Base-by-base conservation (phyloP, 2,113 vertebrate species). In the Rissa tridactyla region DNA sequence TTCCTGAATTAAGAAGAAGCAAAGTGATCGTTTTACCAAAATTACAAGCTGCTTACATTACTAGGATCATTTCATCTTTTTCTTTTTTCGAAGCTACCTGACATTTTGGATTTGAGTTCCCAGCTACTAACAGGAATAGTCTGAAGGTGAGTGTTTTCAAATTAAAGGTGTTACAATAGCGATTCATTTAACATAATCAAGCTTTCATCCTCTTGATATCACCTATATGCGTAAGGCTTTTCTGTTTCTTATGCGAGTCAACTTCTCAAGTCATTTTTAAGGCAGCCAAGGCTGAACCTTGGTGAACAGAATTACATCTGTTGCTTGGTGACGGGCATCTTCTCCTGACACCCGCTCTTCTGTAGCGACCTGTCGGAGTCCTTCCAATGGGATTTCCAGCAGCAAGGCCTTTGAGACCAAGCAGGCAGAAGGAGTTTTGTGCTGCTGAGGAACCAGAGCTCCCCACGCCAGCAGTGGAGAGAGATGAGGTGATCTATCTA, bases 1-100 rank as follows among this genome's bases (percentile, higher is more conserved):
- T 91, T 99, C 99, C 99, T 99, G 82, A 22, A 71, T 46, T 5
- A 23, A 65, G 52, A n/a, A 75, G 1, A 5, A 92, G 38, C 79
- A 72, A 71, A 94, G n/a, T 0, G 0, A 82, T 30, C 13, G 9
- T 40, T 73, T 58, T 5, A 46, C 7, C 66, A 46, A 30, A 82
- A 26, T 6, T 8, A 77, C 21, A 18, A 36, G 23, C 16, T 5
- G 34, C 7, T 2, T 8, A 10, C 69, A 19, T 5, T 34, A 13
- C 51, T 42, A 15, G 18, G 11, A 60, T 26, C 21, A 22, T 17
- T 66, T 64, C 1, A n/a, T 6, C 5, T 22, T 17, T 21, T 13
- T 3, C 4, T 30, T 49, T 55, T 52, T 46, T 10, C 29, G 2
- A 20, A 92, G 5, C n/a, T 47, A 61, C 32, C 58, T 11, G 23